A percentile compares a stretch with the other conserved stretches of the same genome.
phyloP scores from a whole-genome alignment of 2,113 vertebrate species.

The Pseudorectes ferrugineus region DNA sequence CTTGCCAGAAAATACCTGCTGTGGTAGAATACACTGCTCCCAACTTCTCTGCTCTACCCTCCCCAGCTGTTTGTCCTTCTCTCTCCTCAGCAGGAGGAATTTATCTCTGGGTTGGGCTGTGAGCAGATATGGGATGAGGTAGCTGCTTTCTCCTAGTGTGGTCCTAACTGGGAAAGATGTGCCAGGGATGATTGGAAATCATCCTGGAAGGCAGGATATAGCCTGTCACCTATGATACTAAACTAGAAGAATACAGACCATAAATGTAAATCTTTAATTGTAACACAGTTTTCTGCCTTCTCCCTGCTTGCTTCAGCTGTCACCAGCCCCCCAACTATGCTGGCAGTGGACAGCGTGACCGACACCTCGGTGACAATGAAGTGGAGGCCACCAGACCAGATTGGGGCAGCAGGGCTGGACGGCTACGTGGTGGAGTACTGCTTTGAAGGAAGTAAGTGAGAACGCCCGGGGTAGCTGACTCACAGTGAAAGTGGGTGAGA shows the following conservation, averaged over 20 bases:
- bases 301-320: slow-evolving; percentile 76
- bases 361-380: slow-evolving; percentile 91
- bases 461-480: neutral
- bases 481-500: slow-evolving; percentile 39
- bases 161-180: fast-evolving
- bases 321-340: slow-evolving; percentile 92
- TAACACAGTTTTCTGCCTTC: neutral
- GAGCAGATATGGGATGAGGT: neutral
- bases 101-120: neutral
- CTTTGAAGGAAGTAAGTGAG: slow-evolving; percentile 93
- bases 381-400: slow-evolving; percentile 96
- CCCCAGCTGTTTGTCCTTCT: neutral
- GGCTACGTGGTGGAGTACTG: slow-evolving; percentile 96
- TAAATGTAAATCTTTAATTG: neutral
- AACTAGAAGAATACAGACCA: neutral
- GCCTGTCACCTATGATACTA: neutral
- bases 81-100: neutral
- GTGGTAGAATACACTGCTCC: neutral
- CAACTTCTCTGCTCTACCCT: neutral
- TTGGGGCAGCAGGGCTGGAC: slow-evolving; percentile 93
- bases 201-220: neutral
- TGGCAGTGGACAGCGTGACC: slow-evolving; percentile 90
- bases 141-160: neutral
- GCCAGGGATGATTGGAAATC: neutral
- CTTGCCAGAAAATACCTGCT: neutral